A percentile compares a stretch with the other conserved stretches of the same genome.
These are phyloP conservation scores for Heliangelus exortis DNA, from an alignment of 2,797 vertebrate species.

Conservation along the genomic window DNA sequence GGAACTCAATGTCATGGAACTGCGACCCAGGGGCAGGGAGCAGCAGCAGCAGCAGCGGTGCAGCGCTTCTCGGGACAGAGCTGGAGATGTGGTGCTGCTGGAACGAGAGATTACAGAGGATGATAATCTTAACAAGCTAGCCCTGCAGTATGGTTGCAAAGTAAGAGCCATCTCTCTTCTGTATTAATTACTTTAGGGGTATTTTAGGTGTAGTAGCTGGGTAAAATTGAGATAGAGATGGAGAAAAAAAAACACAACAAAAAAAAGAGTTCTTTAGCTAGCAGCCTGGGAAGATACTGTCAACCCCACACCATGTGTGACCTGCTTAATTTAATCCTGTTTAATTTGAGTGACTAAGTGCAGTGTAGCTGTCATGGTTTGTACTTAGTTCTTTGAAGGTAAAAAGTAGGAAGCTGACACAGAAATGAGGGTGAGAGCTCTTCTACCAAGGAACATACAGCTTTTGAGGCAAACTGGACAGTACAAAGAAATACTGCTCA, in stretches of 20 bases:
- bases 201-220: rapidly evolving
- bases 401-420: neutral
- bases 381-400: neutral
- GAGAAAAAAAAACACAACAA: neutral
- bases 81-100: conserved; percentile 80
- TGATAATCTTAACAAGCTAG: conserved; percentile 92
- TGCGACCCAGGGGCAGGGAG: conserved; percentile 78
- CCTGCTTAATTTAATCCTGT: neutral
- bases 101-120: conserved; percentile 83
- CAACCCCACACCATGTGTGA: neutral
- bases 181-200: neutral
- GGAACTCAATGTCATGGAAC: conserved; percentile 78
- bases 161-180: conserved; percentile 72
- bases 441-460: neutral
- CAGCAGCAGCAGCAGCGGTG: conserved; percentile 66
- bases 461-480: neutral
- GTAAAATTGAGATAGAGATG: neutral
- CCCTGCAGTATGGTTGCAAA: conserved; percentile 94
- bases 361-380: neutral
- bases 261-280: neutral
- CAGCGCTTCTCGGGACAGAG: conserved; percentile 20
- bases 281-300: neutral
- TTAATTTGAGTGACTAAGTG: neutral
- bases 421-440: neutral
- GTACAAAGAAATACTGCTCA: neutral